These are phyloP conservation scores for Myotis findleyi DNA, from an alignment of 2,797 vertebrate species.

Conservation along the genomic window DNA sequence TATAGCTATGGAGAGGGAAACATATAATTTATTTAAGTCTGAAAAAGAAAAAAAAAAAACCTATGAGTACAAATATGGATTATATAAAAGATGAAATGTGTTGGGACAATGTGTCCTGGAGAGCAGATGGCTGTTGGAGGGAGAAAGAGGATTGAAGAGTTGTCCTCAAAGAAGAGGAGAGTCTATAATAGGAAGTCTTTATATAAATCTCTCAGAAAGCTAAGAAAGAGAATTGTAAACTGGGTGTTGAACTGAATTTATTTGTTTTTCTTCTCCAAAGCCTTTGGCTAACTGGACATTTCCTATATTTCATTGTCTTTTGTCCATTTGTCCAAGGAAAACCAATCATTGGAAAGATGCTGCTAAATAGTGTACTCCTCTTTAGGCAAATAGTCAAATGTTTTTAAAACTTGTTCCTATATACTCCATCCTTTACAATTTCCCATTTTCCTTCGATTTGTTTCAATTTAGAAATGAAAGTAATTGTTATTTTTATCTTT, in stretches of 20 bases:
- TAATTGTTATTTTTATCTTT: background rate
- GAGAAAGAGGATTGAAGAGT: constrained; percentile 70
- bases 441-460: background rate
- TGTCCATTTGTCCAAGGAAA: background rate
- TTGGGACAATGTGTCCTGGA: constrained; percentile 76
- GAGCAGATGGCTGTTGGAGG: constrained; percentile 73
- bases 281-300: constrained; percentile 9
- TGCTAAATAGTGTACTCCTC: background rate
- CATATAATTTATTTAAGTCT: constrained; percentile 57
- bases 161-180: constrained; percentile 72
- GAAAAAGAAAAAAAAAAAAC: constrained; percentile 7
- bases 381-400: background rate
- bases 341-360: background rate
- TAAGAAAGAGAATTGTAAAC: constrained; percentile 61
- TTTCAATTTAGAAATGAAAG: background rate
- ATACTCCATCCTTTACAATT: background rate
- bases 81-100: constrained; percentile 73
- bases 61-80: constrained; percentile 65
- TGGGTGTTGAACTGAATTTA: constrained; percentile 7
- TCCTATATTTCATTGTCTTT: background rate
- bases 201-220: constrained; percentile 68
- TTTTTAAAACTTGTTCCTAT: background rate
- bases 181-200: constrained; percentile 70
- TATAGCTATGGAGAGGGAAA: background rate
- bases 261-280: constrained; percentile 36